These are phyloP conservation scores for Lithophane semibrunnea DNA, from an alignment of 2,888 invertebrate species.

Conservation along the genomic window DNA sequence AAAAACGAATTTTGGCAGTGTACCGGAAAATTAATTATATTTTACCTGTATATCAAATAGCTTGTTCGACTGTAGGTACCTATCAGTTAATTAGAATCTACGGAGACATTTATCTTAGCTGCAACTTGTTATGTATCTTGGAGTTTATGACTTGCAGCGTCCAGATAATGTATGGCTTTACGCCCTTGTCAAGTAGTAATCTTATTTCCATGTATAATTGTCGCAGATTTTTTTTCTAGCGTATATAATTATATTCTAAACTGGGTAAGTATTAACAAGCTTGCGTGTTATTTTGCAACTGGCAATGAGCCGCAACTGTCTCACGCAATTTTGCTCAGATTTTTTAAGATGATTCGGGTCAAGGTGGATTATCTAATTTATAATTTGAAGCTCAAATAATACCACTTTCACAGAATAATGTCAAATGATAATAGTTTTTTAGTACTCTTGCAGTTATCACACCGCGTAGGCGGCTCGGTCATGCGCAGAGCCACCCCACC, in stretches of 20 bases:
- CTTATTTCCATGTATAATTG: background rate
- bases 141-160: slow-evolving; percentile 11
- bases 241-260: background rate
- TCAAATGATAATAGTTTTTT: slow-evolving; percentile 41
- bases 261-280: slow-evolving; percentile 1
- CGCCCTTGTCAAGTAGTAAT: slow-evolving; percentile 9
- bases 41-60: no score
- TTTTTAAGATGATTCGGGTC: slow-evolving; percentile 17
- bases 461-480: slow-evolving; percentile 73
- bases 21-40: no score
- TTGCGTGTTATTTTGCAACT: slow-evolving; percentile 28
- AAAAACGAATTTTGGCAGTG: no score
- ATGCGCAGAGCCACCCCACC: slow-evolving; percentile 81
- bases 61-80: background rate
- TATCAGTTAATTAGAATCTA: slow-evolving; percentile 42
- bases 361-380: slow-evolving; percentile 4
- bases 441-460: slow-evolving; percentile 74
- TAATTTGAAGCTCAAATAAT: slow-evolving; percentile 8
- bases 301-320: background rate
- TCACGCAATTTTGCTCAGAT: slow-evolving; percentile 17
- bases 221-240: background rate
- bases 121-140: slow-evolving; percentile 10
- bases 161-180: slow-evolving; percentile 11
- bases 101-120: slow-evolving; percentile 32
- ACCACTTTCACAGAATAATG: slow-evolving; percentile 25